These are phyloP conservation scores for Phylloscopus trochiloides DNA, from an alignment of 2,113 vertebrate species.

Conservation along the genomic window DNA sequence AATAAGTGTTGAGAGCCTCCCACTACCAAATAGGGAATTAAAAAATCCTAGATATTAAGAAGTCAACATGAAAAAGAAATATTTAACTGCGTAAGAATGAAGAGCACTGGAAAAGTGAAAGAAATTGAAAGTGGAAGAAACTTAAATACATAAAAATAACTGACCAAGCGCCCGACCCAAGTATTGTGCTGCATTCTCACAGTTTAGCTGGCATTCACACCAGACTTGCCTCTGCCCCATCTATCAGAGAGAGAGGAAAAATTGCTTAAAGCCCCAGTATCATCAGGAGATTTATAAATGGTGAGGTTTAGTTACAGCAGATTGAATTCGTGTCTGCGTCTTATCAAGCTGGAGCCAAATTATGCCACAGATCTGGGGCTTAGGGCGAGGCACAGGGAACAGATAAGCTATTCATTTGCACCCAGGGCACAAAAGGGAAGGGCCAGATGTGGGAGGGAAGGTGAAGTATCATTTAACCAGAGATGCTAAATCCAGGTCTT, in stretches of 20 bases:
- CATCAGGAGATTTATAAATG: conserved; percentile 19
- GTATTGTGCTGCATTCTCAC: not conserved
- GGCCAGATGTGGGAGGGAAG: conserved; percentile 14
- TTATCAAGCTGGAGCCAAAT: conserved; percentile 14
- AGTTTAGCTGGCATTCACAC: not conserved
- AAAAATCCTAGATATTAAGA: not conserved
- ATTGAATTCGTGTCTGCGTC: not conserved
- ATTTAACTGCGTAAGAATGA: not conserved
- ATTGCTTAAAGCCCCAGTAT: not conserved
- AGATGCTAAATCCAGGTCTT: conserved; percentile 11
- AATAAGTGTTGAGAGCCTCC: not conserved
- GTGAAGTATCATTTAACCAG: conserved; percentile 25
- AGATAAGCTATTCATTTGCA: conserved; percentile 18
- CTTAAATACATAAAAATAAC: not conserved
- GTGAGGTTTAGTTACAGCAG: not conserved
- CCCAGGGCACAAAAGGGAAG: not conserved
- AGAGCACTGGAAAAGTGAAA: accelerated
- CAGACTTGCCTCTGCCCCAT: not conserved
- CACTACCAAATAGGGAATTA: not conserved
- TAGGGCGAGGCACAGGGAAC: not conserved
- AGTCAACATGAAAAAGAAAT: not conserved
- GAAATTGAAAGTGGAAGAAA: not conserved
- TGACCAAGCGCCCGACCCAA: accelerated
- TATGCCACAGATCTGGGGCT: not conserved
- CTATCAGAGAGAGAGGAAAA: not conserved